Conservation (phyloP, 2,797 vertebrate species). For the Alectoris magna region DNA sequence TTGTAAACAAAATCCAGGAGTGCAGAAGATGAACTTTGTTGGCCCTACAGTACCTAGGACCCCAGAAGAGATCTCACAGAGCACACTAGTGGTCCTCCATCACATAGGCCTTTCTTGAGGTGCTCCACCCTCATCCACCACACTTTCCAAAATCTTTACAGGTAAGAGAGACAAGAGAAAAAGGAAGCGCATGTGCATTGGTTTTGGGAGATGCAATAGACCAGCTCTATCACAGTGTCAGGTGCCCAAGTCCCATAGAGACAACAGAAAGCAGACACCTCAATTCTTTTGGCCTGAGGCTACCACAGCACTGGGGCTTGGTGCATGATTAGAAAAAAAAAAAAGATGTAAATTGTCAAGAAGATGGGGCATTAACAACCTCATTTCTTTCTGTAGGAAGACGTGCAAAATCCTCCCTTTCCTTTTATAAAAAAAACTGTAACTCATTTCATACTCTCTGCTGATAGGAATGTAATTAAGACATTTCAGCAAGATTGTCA, state of each 20-base stretch:
- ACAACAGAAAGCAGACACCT: not conserved
- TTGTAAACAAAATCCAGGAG: not conserved
- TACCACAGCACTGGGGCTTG: not conserved
- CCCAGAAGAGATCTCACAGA: not conserved
- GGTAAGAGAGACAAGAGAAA: not conserved
- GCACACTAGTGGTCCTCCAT: not conserved
- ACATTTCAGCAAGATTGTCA: constrained; percentile 41
- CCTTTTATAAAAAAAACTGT: not conserved
- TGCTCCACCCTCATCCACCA: not conserved
- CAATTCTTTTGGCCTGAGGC: not conserved
- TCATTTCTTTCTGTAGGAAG: not conserved
- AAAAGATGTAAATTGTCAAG: not conserved
- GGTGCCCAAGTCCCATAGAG: not conserved
- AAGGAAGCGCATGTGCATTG: not conserved
- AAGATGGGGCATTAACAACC: not conserved
- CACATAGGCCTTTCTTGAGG: not conserved
- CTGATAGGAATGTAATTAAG: constrained; percentile 10
- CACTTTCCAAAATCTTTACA: not conserved
- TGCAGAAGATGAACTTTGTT: not conserved
- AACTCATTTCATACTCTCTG: constrained; percentile 34
- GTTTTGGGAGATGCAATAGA: not conserved
- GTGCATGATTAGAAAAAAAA: not conserved
- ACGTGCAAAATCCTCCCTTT: not conserved
- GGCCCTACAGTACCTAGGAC: not conserved
- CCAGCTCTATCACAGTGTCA: not conserved